Conservation (phyloP, 2,113 vertebrate genomes). For the Oreochromis spilurus region DNA sequence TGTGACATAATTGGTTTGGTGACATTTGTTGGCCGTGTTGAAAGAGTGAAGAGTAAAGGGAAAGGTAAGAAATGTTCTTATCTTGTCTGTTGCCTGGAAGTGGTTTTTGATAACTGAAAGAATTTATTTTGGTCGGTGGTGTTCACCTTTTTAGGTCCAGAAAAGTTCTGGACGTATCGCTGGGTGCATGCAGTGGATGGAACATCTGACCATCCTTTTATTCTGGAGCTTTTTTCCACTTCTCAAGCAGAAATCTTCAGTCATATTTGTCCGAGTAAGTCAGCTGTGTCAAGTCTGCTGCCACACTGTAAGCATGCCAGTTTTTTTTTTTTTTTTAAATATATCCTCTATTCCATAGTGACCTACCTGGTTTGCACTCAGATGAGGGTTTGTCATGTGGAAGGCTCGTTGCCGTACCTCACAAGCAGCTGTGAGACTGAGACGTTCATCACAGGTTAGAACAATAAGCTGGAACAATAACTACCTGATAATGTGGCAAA, state of each 20-base stretch:
- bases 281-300: not conserved
- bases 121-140: not conserved
- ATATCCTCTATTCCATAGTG: slow-evolving; percentile 56
- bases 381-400: slow-evolving; percentile 81
- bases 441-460: slow-evolving; percentile 80
- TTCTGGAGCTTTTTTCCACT: slow-evolving; percentile 88
- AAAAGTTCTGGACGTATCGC: slow-evolving; percentile 88
- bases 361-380: slow-evolving; percentile 87
- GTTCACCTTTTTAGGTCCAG: slow-evolving; percentile 64
- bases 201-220: slow-evolving; percentile 80
- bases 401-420: slow-evolving; percentile 74
- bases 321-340: not conserved
- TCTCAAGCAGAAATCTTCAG: slow-evolving; percentile 90
- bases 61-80: slow-evolving; percentile 42
- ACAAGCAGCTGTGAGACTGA: slow-evolving; percentile 88
- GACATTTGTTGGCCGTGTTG: slow-evolving; percentile 85
- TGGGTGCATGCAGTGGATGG: slow-evolving; percentile 87
- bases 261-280: slow-evolving; percentile 84
- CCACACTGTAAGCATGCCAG: not conserved
- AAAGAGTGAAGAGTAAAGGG: slow-evolving; percentile 80
- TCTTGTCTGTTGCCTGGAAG: not conserved
- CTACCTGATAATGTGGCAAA: too few species aligned
- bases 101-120: not conserved
- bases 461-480: not conserved
- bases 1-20: slow-evolving; percentile 89